Conservation (phyloP, 2,113 vertebrate species). For the Menura novaehollandiae region DNA sequence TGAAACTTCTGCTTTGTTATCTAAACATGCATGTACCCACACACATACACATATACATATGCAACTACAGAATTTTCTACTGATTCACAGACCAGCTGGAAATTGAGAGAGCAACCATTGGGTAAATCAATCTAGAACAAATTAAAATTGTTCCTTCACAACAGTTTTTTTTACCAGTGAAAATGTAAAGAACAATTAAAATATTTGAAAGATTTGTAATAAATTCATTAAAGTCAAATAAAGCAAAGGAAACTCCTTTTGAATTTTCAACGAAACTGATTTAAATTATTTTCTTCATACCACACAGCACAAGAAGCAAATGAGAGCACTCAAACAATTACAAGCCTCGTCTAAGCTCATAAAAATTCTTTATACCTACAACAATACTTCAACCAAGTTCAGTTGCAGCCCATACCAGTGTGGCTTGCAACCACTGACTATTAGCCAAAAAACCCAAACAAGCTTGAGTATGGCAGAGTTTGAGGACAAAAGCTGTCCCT, state of each 20-base stretch:
- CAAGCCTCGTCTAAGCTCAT: not conserved
- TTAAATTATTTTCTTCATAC: not conserved
- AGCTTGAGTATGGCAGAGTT: not conserved
- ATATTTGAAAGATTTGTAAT: not conserved
- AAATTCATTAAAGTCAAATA: not conserved
- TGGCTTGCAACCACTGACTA: not conserved
- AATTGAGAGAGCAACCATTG: not conserved
- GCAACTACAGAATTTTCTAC: not conserved
- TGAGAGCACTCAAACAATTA: not conserved
- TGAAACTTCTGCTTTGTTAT: not conserved
- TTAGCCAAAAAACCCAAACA: not conserved
- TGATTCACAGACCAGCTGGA: not conserved
- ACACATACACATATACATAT: accelerated
- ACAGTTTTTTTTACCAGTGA: not conserved
- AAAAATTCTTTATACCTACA: not conserved
- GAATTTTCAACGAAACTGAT: not conserved
- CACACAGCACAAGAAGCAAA: not conserved
- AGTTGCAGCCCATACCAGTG: not conserved
- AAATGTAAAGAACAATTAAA: not conserved
- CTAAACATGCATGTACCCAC: too few relatives aligned
- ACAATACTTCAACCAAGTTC: not conserved
- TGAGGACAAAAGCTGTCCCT: not conserved
- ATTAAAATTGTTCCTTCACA: not conserved
- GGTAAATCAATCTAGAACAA: not conserved
- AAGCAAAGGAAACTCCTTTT: not conserved